A percentile compares a stretch with the other conserved stretches of the same genome.
phyloP scores from a whole-genome alignment of 2,113 vertebrate species.

The Triplophysa rosa region DNA sequence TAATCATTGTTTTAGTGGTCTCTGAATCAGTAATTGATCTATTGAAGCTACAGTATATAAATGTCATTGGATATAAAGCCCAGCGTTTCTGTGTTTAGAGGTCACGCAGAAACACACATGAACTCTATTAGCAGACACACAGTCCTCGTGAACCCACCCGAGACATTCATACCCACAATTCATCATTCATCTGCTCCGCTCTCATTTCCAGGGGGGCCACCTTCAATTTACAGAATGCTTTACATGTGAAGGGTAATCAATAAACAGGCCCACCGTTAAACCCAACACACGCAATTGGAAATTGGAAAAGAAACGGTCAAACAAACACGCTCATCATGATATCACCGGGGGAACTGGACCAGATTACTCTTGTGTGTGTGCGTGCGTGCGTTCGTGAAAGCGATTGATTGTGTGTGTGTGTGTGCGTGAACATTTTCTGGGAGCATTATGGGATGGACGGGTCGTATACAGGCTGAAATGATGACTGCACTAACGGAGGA shows the following conservation, averaged over 20 bases:
- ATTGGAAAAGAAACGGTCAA: constrained; percentile 41
- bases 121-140: constrained; percentile 50
- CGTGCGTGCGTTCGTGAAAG: neutral
- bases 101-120: constrained; percentile 44
- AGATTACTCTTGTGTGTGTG: constrained; percentile 22
- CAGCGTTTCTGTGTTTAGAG: neutral
- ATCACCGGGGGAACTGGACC: constrained; percentile 22
- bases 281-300: constrained; percentile 17
- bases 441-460: neutral
- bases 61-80: no score
- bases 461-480: constrained; percentile 14
- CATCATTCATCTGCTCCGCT: constrained; percentile 44
- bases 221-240: constrained; percentile 57
- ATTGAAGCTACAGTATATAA: no score
- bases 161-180: constrained; percentile 37
- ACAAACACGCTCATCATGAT: constrained; percentile 51
- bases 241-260: constrained; percentile 61
- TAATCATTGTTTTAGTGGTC: no score
- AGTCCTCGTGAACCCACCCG: constrained; percentile 6
- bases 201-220: constrained; percentile 54
- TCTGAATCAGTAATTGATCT: no score
- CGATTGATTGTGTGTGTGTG: neutral
- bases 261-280: constrained; percentile 47
- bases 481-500: constrained; percentile 34
- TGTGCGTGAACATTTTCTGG: neutral